phyloP scores from a whole-genome alignment of 2,888 invertebrate species.

The Onthophagus sagittarius region DNA sequence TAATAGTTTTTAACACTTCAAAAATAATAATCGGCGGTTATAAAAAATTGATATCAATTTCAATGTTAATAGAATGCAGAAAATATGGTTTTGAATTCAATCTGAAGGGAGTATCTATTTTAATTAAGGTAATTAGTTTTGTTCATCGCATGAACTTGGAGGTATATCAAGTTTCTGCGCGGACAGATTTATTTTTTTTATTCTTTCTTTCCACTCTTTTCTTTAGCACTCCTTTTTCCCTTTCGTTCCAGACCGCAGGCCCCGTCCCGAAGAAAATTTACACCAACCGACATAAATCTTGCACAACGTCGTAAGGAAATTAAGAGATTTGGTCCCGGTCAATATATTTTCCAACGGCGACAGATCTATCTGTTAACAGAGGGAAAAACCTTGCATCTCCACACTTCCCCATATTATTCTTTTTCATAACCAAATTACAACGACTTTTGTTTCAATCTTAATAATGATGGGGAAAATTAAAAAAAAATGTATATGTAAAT shows the following conservation, averaged over 20 bases:
- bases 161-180: not conserved
- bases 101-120: not conserved
- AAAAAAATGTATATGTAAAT: no score
- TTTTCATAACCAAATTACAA: not conserved
- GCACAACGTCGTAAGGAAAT: slow-evolving; percentile 20
- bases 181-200: not conserved
- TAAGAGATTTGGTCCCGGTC: slow-evolving; percentile 22
- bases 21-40: not conserved
- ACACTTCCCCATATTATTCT: not conserved
- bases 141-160: not conserved
- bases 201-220: not conserved
- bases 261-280: slow-evolving; percentile 1
- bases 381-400: not conserved
- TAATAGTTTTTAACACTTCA: no score
- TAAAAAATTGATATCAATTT: not conserved
- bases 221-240: not conserved
- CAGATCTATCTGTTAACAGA: not conserved
- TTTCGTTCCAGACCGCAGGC: not conserved
- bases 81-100: not conserved
- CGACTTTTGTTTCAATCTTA: not conserved
- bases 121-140: not conserved
- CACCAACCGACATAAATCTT: slow-evolving; percentile 16
- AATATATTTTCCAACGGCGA: slow-evolving; percentile 19
- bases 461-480: no score
- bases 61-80: not conserved